These are phyloP conservation scores for Drosophila quinaria DNA, from an alignment of 2,888 invertebrate species.

Conservation along the genomic window DNA sequence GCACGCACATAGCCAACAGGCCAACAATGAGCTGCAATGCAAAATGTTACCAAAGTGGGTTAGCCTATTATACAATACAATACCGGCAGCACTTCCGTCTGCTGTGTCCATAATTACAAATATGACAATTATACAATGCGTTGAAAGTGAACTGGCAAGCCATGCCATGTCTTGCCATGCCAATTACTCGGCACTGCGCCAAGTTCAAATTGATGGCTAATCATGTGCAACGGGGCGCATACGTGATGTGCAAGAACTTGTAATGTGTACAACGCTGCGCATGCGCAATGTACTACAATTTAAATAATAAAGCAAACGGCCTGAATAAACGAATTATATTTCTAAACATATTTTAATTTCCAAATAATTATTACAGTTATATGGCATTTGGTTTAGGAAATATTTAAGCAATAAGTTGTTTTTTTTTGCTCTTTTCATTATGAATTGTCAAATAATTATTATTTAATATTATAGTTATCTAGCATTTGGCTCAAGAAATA, in stretches of 20 bases:
- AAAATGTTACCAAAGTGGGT: constrained; percentile 48
- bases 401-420: too few species aligned
- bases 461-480: background rate
- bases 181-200: constrained; percentile 57
- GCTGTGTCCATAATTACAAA: constrained; percentile 60
- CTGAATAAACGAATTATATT: background rate
- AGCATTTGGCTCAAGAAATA: background rate
- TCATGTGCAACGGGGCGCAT: constrained; percentile 54
- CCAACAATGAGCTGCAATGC: constrained; percentile 83
- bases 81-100: constrained; percentile 57
- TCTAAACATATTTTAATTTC: background rate
- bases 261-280: constrained; percentile 7
- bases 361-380: background rate
- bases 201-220: constrained; percentile 61
- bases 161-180: constrained; percentile 18
- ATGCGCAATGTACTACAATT: constrained; percentile 10
- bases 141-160: constrained; percentile 38
- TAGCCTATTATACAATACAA: constrained; percentile 55
- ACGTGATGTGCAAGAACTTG: constrained; percentile 56
- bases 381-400: too few species aligned
- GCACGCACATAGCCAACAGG: constrained; percentile 88
- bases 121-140: constrained; percentile 71
- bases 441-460: background rate
- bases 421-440: too few species aligned
- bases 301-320: background rate